Conservation (phyloP, 2,113 vertebrate genomes). For the Misgurnus anguillicaudatus region DNA sequence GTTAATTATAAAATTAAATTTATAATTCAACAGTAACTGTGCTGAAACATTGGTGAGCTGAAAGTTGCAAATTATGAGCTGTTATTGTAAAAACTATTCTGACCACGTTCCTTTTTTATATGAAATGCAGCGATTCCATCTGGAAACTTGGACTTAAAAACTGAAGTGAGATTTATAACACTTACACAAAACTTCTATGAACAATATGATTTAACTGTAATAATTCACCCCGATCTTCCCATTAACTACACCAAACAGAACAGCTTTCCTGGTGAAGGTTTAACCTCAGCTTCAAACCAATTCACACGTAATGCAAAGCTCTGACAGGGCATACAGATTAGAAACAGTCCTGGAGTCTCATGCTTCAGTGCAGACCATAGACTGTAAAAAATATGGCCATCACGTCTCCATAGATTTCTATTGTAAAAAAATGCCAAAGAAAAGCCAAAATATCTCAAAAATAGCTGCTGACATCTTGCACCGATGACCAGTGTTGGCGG, state of each 20-base stretch:
- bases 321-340: not conserved
- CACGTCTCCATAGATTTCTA: too few species aligned
- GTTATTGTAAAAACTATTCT: constrained; percentile 14
- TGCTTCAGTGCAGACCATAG: not conserved
- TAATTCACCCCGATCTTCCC: constrained; percentile 1
- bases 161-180: constrained; percentile 24
- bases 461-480: too few species aligned
- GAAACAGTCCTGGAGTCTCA: not conserved
- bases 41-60: constrained; percentile 17
- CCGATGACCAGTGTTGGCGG: too few species aligned
- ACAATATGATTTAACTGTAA: not conserved
- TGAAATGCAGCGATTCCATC: constrained; percentile 8
- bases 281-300: constrained; percentile 14
- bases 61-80: constrained; percentile 32
- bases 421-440: too few species aligned
- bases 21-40: constrained; percentile 30
- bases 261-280: not conserved
- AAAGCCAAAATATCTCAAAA: too few species aligned
- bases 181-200: constrained; percentile 8
- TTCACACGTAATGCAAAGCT: constrained; percentile 2
- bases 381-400: too few species aligned
- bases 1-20: constrained; percentile 51
- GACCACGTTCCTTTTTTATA: not conserved
- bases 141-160: constrained; percentile 17
- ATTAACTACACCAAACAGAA: constrained; percentile 8